These are phyloP conservation scores for Polypterus senegalus DNA, from an alignment of 2,113 vertebrate genomes.

Conservation along the genomic window DNA sequence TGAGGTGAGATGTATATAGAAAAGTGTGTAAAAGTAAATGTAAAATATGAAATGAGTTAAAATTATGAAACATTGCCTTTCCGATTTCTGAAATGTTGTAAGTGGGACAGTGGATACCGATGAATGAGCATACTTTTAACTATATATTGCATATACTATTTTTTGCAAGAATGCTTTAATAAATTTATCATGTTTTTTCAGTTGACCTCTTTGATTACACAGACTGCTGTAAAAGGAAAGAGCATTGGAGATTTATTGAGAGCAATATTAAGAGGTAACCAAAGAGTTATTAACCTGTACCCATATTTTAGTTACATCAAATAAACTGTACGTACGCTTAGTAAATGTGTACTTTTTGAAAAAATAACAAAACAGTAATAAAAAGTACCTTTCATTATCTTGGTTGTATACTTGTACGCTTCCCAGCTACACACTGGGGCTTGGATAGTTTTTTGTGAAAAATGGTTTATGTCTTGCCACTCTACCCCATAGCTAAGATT, in stretches of 20 bases:
- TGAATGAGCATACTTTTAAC: not conserved
- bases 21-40: not conserved
- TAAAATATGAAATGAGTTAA: not conserved
- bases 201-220: constrained; percentile 55
- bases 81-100: not conserved
- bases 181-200: constrained; percentile 25
- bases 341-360: accelerated
- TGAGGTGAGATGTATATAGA: constrained; percentile 29
- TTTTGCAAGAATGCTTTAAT: not conserved
- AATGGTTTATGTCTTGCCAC: too few species aligned
- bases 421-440: not conserved
- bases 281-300: not conserved
- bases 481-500: too few species aligned
- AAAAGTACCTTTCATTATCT: not conserved
- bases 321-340: not conserved
- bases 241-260: constrained; percentile 58
- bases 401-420: not conserved
- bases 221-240: constrained; percentile 64
- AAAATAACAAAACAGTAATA: not conserved
- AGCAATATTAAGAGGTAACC: constrained; percentile 75
- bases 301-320: not conserved
- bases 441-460: too few species aligned
- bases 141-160: not conserved
- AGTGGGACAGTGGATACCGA: not conserved
- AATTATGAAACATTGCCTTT: not conserved